These are phyloP conservation scores for Hydraecia micacea DNA, from an alignment of 2,888 invertebrate species.

Conservation along the genomic window DNA sequence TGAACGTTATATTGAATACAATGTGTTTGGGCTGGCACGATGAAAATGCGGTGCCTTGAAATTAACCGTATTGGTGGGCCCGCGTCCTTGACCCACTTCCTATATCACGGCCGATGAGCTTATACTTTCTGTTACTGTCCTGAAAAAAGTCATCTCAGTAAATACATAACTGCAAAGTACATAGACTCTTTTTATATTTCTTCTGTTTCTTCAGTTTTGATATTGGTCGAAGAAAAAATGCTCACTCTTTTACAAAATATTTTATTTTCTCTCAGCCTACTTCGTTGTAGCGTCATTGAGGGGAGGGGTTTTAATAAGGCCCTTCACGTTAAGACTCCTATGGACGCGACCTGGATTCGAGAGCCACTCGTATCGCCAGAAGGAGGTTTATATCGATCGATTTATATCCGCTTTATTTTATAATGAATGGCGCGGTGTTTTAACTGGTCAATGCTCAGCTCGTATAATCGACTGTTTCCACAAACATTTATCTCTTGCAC, in stretches of 20 bases:
- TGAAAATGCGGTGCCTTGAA: conserved; percentile 65
- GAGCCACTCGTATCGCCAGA: conserved; percentile 64
- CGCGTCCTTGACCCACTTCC: conserved; percentile 72
- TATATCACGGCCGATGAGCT: conserved; percentile 59
- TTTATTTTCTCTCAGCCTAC: conserved; percentile 50
- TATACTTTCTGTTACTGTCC: conserved; percentile 38
- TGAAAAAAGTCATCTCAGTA: neutral
- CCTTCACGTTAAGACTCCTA: conserved; percentile 63
- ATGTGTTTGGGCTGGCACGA: conserved; percentile 60
- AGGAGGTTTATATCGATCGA: conserved; percentile 63
- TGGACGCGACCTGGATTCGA: conserved; percentile 66
- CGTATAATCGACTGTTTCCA: conserved; percentile 34
- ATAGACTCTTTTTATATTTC: neutral
- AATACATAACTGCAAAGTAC: neutral
- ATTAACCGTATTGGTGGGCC: conserved; percentile 59
- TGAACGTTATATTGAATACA: conserved; percentile 49
- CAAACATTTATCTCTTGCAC: conserved; percentile 46
- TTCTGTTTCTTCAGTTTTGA: conserved; percentile 15
- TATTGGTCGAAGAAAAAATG: conserved; percentile 25
- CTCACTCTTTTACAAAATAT: conserved; percentile 12
- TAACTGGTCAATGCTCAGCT: conserved; percentile 39
- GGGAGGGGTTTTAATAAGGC: conserved; percentile 70
- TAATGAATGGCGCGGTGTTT: conserved; percentile 16
- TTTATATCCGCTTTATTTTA: conserved; percentile 58
- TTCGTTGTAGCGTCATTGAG: conserved; percentile 58